phyloP scores from a whole-genome alignment of 2,113 vertebrate species.

The Neomonachus schauinslandi region DNA sequence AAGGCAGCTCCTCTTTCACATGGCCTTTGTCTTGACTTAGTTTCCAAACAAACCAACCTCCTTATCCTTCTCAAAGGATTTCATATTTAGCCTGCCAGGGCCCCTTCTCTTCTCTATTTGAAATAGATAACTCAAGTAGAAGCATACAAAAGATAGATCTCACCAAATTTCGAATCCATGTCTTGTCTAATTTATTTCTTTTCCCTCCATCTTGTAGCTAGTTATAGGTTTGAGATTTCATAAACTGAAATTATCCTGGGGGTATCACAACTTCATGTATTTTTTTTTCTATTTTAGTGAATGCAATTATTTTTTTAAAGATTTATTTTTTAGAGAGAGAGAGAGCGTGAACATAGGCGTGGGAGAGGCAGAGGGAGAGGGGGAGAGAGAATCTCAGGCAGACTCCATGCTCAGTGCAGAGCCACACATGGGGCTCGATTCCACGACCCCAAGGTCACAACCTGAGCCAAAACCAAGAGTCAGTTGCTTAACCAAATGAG shows the following conservation, averaged over 20 bases:
- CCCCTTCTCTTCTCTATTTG: background rate
- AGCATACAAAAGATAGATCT: background rate
- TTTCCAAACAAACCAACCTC: background rate
- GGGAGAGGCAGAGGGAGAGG: too few relatives aligned
- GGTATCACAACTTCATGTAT: background rate
- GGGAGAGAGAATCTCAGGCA: background rate
- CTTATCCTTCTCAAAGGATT: background rate
- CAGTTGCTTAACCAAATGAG: background rate
- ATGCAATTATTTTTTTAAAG: background rate
- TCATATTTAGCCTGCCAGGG: background rate
- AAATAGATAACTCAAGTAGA: background rate
- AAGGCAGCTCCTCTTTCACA: background rate
- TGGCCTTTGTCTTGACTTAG: background rate
- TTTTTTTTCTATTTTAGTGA: background rate
- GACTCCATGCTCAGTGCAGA: background rate
- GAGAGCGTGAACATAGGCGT: too few relatives aligned
- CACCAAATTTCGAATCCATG: background rate
- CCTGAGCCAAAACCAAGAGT: background rate
- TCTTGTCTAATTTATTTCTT: background rate
- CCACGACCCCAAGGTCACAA: background rate
- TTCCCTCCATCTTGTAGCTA: background rate
- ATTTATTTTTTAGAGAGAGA: too few relatives aligned
- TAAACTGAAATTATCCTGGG: background rate
- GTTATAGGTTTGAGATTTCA: background rate
- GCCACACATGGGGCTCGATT: background rate